These are phyloP conservation scores for Stegodyphus dumicola DNA, from an alignment of 1,140 invertebrate species.

Conservation along the genomic window DNA sequence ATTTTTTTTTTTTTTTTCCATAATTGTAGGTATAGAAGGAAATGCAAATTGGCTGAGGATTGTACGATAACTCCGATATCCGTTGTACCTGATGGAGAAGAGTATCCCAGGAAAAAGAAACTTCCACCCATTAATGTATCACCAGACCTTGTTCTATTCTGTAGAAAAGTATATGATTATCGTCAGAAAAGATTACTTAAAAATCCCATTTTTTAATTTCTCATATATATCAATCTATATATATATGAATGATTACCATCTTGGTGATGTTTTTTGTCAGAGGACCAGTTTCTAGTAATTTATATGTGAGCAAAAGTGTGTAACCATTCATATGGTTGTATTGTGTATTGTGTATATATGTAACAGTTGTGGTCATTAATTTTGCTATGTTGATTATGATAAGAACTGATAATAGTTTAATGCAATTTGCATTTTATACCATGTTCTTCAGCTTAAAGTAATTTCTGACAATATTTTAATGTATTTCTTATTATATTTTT, in stretches of 20 bases:
- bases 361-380: too few species aligned
- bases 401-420: too few species aligned
- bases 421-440: too few species aligned
- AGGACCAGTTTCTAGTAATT: constrained; percentile 20
- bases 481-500: too few species aligned
- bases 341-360: too few species aligned
- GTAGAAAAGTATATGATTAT: constrained; percentile 94
- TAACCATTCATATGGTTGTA: not conserved
- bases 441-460: too few species aligned
- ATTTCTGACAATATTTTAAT: too few species aligned
- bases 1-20: not conserved
- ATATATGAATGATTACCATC: not conserved
- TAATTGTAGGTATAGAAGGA: constrained; percentile 74
- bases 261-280: not conserved
- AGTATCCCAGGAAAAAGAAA: constrained; percentile 70
- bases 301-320: constrained; percentile 1
- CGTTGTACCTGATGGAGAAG: constrained; percentile 73
- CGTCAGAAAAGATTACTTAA: constrained; percentile 74
- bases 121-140: constrained; percentile 81
- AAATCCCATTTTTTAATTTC: constrained; percentile 36
- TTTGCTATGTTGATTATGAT: too few species aligned
- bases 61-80: constrained; percentile 72
- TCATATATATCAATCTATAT: constrained; percentile 14
- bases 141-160: constrained; percentile 91
- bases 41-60: constrained; percentile 74